These are phyloP conservation scores for Agrypnus murinus DNA, from an alignment of 2,888 invertebrate species.

Conservation along the genomic window DNA sequence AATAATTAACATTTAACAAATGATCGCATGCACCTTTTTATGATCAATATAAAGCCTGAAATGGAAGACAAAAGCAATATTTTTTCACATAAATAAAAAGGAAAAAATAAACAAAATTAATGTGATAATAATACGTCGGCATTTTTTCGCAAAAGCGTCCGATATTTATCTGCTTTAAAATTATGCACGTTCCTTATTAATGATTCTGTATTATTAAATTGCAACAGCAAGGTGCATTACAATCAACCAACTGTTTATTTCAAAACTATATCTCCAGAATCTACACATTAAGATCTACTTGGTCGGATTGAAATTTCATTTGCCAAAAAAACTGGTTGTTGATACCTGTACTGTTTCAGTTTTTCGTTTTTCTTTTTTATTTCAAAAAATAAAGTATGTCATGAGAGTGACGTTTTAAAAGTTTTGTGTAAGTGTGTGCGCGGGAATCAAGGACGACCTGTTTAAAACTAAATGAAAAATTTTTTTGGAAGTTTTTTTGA, in stretches of 20 bases:
- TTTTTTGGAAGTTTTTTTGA: too few species aligned
- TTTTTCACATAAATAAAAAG: too few species aligned
- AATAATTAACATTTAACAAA: too few species aligned
- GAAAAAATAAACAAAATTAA: conserved; percentile 30
- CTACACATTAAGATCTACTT: not conserved
- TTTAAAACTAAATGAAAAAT: not conserved
- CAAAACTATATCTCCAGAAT: not conserved
- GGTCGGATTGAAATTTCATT: conserved; percentile 37
- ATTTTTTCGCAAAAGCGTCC: conserved; percentile 30
- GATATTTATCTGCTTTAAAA: conserved; percentile 40
- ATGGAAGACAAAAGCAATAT: too few species aligned
- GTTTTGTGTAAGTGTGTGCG: conserved; percentile 16
- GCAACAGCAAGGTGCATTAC: conserved; percentile 47
- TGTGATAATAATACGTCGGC: conserved; percentile 49
- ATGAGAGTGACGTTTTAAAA: conserved; percentile 41
- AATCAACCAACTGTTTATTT: conserved; percentile 26
- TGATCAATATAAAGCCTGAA: too few species aligned
- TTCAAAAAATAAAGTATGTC: conserved; percentile 45
- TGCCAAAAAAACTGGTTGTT: conserved; percentile 42
- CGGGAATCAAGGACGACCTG: conserved; percentile 40
- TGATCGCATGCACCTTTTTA: too few species aligned
- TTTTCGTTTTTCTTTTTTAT: conserved; percentile 35
- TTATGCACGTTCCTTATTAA: conserved; percentile 51
- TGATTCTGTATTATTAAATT: conserved; percentile 42
- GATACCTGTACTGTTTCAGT: conserved; percentile 27